A percentile compares a stretch with the other conserved stretches of the same genome.
phyloP scores from a whole-genome alignment of 1,140 invertebrate species.

The Paralvinella palmiformis region DNA sequence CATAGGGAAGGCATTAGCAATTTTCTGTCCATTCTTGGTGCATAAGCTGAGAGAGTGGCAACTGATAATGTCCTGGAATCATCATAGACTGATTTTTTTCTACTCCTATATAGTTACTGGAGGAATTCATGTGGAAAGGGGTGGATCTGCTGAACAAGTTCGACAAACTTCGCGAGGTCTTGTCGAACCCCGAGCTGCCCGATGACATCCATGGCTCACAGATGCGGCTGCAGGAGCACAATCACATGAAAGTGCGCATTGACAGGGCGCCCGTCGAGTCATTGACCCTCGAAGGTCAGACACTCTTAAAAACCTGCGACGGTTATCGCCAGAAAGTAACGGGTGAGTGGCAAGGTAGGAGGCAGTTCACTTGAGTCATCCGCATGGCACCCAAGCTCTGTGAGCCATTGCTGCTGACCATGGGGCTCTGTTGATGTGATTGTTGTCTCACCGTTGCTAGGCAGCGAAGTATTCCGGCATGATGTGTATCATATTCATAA shows the following conservation, averaged over 20 bases:
- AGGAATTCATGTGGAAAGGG: slow-evolving; percentile 92
- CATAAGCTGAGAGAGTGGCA: too few species aligned
- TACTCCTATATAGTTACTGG: slow-evolving; percentile 63
- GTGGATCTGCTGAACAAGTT: slow-evolving; percentile 83
- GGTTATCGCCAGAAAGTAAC: not conserved
- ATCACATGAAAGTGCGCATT: slow-evolving; percentile 89
- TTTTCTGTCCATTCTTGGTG: too few species aligned
- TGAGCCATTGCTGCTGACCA: too few species aligned
- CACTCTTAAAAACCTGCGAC: slow-evolving; percentile 28
- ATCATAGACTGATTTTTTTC: not conserved
- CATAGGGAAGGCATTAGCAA: too few species aligned
- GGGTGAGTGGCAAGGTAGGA: slow-evolving; percentile 7
- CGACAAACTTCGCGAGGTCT: slow-evolving; percentile 73
- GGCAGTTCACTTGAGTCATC: not conserved
- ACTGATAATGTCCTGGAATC: not conserved
- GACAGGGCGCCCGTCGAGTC: slow-evolving; percentile 88
- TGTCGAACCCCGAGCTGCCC: slow-evolving; percentile 61
- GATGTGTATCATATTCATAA: too few species aligned
- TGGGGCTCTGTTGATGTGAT: too few species aligned
- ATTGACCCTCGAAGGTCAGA: slow-evolving; percentile 68
- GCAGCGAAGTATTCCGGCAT: too few species aligned
- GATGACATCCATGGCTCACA: slow-evolving; percentile 87
- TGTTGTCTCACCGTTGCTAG: too few species aligned
- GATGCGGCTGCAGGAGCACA: slow-evolving; percentile 83
- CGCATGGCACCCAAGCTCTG: slow-evolving; percentile 18